Percentiles rank a stretch among this genome's conserved stretches.
phyloP scores from a whole-genome alignment of 2,888 invertebrate species.

The Protophormia terraenovae region DNA sequence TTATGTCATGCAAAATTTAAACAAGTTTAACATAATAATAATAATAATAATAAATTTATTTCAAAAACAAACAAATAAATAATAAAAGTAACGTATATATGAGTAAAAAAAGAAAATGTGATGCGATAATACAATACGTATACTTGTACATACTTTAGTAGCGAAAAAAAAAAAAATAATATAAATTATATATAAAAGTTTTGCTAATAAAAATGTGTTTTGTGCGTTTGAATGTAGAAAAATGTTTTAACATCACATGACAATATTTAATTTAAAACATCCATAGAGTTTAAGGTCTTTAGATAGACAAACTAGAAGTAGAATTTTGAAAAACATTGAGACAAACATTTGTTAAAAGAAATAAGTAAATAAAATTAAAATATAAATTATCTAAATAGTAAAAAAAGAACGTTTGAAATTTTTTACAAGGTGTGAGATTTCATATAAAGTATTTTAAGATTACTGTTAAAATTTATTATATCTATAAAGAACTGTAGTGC shows the following conservation, averaged over 20 bases:
- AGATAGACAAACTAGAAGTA: neutral
- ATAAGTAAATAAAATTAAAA: neutral
- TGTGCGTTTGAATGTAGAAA: slow-evolving; percentile 1
- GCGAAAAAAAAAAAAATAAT: slow-evolving; percentile 1
- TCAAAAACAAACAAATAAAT: slow-evolving; percentile 14
- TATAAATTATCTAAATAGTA: neutral
- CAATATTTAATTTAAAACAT: slow-evolving; percentile 5
- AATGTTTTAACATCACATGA: slow-evolving; percentile 38
- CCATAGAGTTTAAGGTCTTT: slow-evolving; percentile 24
- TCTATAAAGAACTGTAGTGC: too few relatives aligned
- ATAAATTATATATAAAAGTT: slow-evolving; percentile 5
- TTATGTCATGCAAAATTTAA: slow-evolving; percentile 8
- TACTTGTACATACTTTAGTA: neutral
- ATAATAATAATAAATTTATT: neutral
- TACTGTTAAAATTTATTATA: neutral
- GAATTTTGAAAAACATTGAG: neutral
- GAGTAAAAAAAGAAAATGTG: neutral
- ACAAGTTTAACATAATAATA: slow-evolving; percentile 24
- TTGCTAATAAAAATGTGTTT: slow-evolving; percentile 28
- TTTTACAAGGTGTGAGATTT: neutral
- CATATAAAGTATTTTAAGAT: neutral
- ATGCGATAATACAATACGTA: neutral
- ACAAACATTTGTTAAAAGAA: neutral
- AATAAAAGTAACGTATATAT: neutral
- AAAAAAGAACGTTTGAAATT: neutral